Percentiles rank a stretch among this genome's conserved stretches.
These are phyloP conservation scores for Cosmopolites sordidus DNA, from an alignment of 2,888 invertebrate genomes.

Conservation along the genomic window DNA sequence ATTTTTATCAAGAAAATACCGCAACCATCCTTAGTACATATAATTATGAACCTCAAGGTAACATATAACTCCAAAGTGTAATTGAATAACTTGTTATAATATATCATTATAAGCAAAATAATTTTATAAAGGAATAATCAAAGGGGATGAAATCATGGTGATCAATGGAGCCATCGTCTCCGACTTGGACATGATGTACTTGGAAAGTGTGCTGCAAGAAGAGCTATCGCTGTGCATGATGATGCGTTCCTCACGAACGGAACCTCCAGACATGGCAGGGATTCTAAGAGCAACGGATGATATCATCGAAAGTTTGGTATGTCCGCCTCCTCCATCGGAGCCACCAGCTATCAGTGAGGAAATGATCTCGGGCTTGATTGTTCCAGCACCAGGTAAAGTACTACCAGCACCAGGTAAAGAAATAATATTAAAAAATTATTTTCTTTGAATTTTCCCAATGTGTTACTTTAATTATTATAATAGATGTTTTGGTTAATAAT, in stretches of 20 bases:
- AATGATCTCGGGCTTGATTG: constrained; percentile 94
- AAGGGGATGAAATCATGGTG: constrained; percentile 98
- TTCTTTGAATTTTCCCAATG: no score
- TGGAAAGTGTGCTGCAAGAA: constrained; percentile 94
- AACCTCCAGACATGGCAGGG: constrained; percentile 72
- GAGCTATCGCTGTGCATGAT: constrained; percentile 93
- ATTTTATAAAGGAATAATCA: constrained; percentile 74
- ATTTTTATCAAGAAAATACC: no score
- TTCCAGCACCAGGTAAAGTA: constrained; percentile 83
- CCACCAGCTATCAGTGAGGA: constrained; percentile 91
- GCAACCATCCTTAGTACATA: no score
- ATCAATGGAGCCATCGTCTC: constrained; percentile 97
- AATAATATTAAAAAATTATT: no score
- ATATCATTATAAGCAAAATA: no score
- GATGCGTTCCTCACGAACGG: constrained; percentile 86
- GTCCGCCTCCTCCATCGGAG: constrained; percentile 93
- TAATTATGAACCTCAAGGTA: no score
- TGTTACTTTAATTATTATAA: no score
- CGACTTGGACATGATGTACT: constrained; percentile 98
- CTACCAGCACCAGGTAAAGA: no score
- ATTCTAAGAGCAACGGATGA: constrained; percentile 80
- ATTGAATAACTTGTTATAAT: no score
- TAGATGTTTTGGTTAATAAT: no score
- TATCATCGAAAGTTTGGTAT: constrained; percentile 91
- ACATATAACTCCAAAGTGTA: no score